These are phyloP conservation scores for Glandiceps talaboti DNA, from an alignment of 53 echinoderm and acorn worm genomes.

Conservation along the genomic window DNA sequence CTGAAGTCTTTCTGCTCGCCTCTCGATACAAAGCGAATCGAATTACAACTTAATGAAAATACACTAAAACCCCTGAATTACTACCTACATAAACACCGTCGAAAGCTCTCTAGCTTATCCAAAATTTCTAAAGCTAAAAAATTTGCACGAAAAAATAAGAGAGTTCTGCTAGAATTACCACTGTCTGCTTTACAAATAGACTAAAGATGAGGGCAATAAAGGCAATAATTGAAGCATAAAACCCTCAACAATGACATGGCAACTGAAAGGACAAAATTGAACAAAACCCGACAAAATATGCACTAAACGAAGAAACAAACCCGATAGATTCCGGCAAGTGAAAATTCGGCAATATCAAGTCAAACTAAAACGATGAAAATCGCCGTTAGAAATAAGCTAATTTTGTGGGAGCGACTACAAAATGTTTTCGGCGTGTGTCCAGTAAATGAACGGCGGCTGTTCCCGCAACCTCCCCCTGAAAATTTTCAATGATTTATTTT, in stretches of 20 bases:
- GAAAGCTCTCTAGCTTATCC: constrained; percentile 3
- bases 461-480: constrained; percentile 28
- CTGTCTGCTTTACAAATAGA: constrained; percentile 4
- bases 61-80: background rate
- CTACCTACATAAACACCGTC: background rate
- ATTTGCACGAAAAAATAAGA: constrained; percentile 13
- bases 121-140: constrained; percentile 5
- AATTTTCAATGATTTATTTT: constrained; percentile 9
- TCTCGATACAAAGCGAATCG: background rate
- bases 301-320: constrained; percentile 7
- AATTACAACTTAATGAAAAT: background rate
- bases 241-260: constrained; percentile 22
- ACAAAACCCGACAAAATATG: constrained; percentile 14
- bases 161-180: constrained; percentile 12
- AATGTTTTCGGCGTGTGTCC: constrained; percentile 18
- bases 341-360: constrained; percentile 16
- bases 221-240: constrained; percentile 35
- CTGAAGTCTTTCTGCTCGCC: background rate
- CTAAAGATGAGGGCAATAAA: constrained; percentile 28
- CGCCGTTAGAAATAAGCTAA: constrained; percentile 27
- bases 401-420: constrained; percentile 21
- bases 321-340: constrained; percentile 15
- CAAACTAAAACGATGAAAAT: constrained; percentile 25
- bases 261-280: constrained; percentile 11
- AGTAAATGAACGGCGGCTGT: constrained; percentile 19